phyloP scores from a whole-genome alignment of 2,113 vertebrate species.

The Castor canadensis region DNA sequence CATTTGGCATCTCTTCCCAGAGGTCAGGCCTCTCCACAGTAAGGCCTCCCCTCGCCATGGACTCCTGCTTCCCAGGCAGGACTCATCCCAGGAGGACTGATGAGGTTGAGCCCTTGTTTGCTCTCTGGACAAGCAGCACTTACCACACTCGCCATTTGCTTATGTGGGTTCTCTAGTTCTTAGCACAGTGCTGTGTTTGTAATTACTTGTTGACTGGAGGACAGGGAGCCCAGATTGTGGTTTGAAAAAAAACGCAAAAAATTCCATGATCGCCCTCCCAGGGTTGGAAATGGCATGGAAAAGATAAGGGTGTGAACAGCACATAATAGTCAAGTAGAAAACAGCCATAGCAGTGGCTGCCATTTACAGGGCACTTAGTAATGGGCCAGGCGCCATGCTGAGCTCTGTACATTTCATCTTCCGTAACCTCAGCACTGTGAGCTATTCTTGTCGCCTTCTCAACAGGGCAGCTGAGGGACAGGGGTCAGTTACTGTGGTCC shows the following conservation, averaged over 20 bases:
- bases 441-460: conserved; percentile 40
- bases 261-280: not conserved
- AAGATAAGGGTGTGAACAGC: not conserved
- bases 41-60: not conserved
- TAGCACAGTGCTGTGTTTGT: not conserved
- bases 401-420: conserved; percentile 30
- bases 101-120: not conserved
- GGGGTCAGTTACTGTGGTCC: not conserved
- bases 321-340: not conserved
- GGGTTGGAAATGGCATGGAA: not conserved
- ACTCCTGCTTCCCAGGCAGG: not conserved
- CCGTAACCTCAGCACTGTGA: not conserved
- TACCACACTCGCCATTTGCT: not conserved
- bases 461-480: not conserved
- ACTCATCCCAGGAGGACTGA: not conserved
- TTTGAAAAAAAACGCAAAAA: not conserved
- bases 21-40: not conserved
- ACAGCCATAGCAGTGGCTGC: not conserved
- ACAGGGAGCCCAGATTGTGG: not conserved
- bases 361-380: conserved; percentile 41
- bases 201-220: not conserved
- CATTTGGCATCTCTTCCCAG: not conserved
- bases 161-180: not conserved
- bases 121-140: not conserved
- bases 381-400: not conserved